These are phyloP conservation scores for Carettochelys insculpta DNA, from an alignment of 2,113 vertebrate genomes.

Conservation along the genomic window DNA sequence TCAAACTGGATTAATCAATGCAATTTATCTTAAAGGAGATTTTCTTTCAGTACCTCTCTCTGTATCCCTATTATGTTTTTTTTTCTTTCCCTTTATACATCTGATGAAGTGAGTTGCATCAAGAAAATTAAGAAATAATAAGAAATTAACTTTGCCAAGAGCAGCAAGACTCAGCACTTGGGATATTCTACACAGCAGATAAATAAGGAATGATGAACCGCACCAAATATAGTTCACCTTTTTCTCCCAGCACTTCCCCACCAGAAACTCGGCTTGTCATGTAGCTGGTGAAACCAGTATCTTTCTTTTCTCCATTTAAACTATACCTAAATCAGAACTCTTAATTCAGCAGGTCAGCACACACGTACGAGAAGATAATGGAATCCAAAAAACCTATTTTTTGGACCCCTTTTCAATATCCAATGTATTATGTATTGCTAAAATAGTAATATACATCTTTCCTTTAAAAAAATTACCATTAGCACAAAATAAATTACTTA, in stretches of 20 bases:
- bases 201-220: slow-evolving; percentile 26
- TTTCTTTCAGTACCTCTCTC: neutral
- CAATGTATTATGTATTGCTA: neutral
- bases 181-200: slow-evolving; percentile 9
- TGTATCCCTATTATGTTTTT: no score
- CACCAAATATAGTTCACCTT: slow-evolving; percentile 44
- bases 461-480: neutral
- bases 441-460: neutral
- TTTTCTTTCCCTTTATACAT: no score
- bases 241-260: neutral
- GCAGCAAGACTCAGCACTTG: slow-evolving; percentile 12
- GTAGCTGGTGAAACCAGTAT: slow-evolving; percentile 35
- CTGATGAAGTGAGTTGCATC: no score
- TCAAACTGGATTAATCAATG: neutral
- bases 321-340: neutral
- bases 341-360: neutral
- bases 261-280: slow-evolving; percentile 42
- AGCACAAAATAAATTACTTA: neutral
- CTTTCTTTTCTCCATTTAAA: neutral
- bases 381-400: slow-evolving; percentile 6
- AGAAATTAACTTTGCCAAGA: slow-evolving; percentile 20
- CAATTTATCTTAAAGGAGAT: neutral
- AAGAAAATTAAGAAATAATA: no score
- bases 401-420: neutral
- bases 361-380: neutral